phyloP scores from a whole-genome alignment of 2,113 vertebrate species.

The Ailurus styani region DNA sequence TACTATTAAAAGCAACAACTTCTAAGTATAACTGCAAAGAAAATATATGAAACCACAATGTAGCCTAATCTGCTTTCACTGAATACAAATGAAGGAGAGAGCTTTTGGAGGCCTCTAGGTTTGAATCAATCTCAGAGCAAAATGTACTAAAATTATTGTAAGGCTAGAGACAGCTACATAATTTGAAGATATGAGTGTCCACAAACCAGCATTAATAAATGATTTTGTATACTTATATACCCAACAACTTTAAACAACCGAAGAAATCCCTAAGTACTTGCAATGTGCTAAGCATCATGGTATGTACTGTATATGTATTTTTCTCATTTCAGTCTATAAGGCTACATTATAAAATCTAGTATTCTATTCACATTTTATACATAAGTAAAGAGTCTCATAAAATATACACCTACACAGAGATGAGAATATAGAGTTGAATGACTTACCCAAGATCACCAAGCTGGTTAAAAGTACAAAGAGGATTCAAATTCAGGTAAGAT shows the following conservation, averaged over 20 bases:
- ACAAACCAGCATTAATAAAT: background rate
- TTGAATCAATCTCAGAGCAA: constrained; percentile 26
- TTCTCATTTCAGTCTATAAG: background rate
- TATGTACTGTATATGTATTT: background rate
- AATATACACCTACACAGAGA: background rate
- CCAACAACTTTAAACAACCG: background rate
- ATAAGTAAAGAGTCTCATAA: background rate
- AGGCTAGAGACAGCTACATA: background rate
- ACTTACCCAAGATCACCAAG: background rate
- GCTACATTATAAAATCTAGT: background rate
- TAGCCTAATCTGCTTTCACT: background rate
- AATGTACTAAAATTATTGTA: background rate
- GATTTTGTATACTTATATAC: background rate
- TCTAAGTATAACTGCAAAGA: constrained; percentile 21
- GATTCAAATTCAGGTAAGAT: background rate
- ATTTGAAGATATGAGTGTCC: background rate
- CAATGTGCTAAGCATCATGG: background rate
- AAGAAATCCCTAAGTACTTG: background rate
- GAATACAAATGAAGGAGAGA: constrained; percentile 30
- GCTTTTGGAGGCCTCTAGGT: background rate
- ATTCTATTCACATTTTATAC: background rate
- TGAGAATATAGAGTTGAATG: background rate
- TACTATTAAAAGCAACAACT: constrained; percentile 39
- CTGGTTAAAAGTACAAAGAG: background rate
- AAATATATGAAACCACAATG: background rate